Base-by-base conservation (phyloP, 2,113 vertebrate species). In the Myiozetetes cayanensis region DNA sequence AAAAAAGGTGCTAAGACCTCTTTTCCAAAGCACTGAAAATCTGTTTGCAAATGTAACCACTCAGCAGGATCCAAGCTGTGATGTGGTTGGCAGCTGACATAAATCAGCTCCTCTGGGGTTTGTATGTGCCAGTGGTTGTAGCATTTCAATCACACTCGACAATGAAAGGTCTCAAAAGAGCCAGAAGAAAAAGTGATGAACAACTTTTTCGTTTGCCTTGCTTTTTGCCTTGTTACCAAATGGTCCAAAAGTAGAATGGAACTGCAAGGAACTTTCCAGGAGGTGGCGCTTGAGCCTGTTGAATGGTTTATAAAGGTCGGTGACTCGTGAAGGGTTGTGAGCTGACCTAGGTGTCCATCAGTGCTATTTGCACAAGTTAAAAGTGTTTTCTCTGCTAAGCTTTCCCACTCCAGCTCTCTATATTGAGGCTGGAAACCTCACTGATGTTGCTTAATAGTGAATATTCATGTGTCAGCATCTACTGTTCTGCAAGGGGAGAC, bases 271-370 rank as follows among this genome's bases (percentile, higher is more conserved):
- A 3, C 53, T 91, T 93, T 72, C 97, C 97, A 96, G 97, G 90
- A 97, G 96, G 61, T 96, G 97, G 97, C 97, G 96, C 96, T 85
- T 95, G 81, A 94, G 90, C 31, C 78, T 93, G 9, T 28, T 19
- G 61, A 82, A 93, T 95, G 88, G 68, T 63, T 86, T 55, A 2
- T 46, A 0, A n/a, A 46, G 91, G 44, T 27, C 24, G 9, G 39
- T 16, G 46, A 5, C 52, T 67, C 17, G 3, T 2, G 44, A 10
- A 35, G 44, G 23, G 16, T 58, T 49, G 50, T 10, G 39, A 33
- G 37, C 50, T 0, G 15, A 62, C 39, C 53, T 15, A 4, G 9
- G 31, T 39, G n/a, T 76, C 41, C 9, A 0, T 19, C 35, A 1
- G 78, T 37, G 49, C 2, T 35, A 43, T 59, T 89, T 4, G 13